These are phyloP conservation scores for Hedya salicella DNA, from an alignment of 2,888 invertebrate species.

Conservation along the genomic window DNA sequence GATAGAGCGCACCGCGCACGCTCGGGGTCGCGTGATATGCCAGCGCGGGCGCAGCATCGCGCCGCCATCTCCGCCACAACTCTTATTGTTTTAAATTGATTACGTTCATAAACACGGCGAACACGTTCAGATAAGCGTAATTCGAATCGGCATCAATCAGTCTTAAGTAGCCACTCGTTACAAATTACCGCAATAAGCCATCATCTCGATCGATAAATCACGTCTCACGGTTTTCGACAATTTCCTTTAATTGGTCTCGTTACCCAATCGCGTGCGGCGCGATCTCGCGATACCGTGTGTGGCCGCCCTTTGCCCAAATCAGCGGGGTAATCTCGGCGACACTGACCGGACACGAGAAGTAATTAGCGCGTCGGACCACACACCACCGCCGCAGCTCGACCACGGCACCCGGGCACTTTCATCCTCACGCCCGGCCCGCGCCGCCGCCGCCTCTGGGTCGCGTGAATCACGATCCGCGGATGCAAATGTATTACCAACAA, in stretches of 20 bases:
- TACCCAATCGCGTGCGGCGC: slow-evolving; percentile 66
- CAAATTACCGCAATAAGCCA: slow-evolving; percentile 67
- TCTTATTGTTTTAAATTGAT: slow-evolving; percentile 66
- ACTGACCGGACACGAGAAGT: slow-evolving; percentile 61
- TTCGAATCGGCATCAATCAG: slow-evolving; percentile 40
- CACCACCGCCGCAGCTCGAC: slow-evolving; percentile 49
- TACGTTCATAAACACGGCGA: slow-evolving; percentile 38
- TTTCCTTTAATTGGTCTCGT: slow-evolving; percentile 76
- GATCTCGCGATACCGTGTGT: slow-evolving; percentile 60
- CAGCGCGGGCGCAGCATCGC: slow-evolving; percentile 55
- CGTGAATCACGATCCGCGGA: slow-evolving; percentile 63
- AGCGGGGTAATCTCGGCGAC: slow-evolving; percentile 68
- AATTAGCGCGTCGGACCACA: slow-evolving; percentile 73
- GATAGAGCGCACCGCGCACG: slow-evolving; percentile 52
- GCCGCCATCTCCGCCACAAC: slow-evolving; percentile 58
- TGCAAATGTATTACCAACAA: slow-evolving; percentile 44
- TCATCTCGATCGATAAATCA: slow-evolving; percentile 68
- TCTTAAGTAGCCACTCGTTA: slow-evolving; percentile 48
- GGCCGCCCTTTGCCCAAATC: slow-evolving; percentile 65
- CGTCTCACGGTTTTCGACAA: slow-evolving; percentile 66
- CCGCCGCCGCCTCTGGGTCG: slow-evolving; percentile 61
- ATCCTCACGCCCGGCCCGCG: slow-evolving; percentile 63
- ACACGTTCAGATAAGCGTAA: slow-evolving; percentile 33
- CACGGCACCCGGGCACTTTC: slow-evolving; percentile 55
- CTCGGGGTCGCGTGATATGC: slow-evolving; percentile 74